A percentile compares a stretch with the other conserved stretches of the same genome.
phyloP scores from a whole-genome alignment of 1,140 invertebrate species.

The Sarcophaga peregrina region DNA sequence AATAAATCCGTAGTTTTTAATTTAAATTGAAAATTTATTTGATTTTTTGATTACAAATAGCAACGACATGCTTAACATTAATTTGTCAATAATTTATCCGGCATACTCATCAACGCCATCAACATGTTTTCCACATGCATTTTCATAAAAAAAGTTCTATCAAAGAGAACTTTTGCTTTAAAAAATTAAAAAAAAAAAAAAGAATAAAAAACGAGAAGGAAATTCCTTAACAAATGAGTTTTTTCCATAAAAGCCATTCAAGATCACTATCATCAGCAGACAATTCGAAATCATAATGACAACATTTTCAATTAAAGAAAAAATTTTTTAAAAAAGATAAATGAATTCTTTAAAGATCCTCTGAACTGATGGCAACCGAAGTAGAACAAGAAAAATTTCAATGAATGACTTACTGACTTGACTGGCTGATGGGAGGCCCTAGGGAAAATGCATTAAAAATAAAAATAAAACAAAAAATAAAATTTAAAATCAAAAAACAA shows the following conservation, averaged over 20 bases:
- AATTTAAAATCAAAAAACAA: too few relatives aligned
- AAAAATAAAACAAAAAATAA: not conserved
- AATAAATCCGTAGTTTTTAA: too few relatives aligned
- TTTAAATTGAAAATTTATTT: too few relatives aligned
- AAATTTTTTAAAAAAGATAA: not conserved
- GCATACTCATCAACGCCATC: not conserved
- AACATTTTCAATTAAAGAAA: constrained; percentile 7
- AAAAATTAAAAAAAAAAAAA: too few relatives aligned
- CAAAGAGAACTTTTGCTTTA: too few relatives aligned
- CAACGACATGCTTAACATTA: constrained; percentile 1
- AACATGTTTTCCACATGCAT: not conserved
- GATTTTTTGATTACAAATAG: not conserved
- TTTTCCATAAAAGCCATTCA: constrained; percentile 1
- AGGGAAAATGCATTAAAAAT: constrained; percentile 7
- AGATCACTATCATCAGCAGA: constrained; percentile 3
- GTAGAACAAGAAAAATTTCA: too few relatives aligned
- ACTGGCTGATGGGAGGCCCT: not conserved
- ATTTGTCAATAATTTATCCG: not conserved
- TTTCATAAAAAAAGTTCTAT: too few relatives aligned
- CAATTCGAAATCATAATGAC: constrained; percentile 22
- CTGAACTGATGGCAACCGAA: not conserved
- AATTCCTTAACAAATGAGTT: constrained; percentile 22
- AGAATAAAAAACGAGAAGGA: too few relatives aligned
- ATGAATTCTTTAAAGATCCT: not conserved
- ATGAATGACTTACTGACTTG: too few relatives aligned